Base-by-base conservation (phyloP, 2,113 vertebrate genomes). In the Arvicanthis niloticus region DNA sequence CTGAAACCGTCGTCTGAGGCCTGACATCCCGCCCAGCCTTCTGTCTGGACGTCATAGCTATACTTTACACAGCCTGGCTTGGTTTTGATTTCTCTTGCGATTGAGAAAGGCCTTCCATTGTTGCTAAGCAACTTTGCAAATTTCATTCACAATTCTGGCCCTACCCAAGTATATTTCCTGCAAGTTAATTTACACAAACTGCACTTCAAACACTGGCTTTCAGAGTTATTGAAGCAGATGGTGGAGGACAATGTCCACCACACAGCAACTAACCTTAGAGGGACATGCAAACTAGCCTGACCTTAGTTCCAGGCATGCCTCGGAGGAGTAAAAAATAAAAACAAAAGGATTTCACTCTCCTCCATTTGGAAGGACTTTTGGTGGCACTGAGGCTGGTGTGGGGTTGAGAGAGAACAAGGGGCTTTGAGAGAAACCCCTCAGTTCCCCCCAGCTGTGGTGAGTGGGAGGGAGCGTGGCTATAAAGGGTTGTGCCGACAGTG, bases 91-190 rank as follows among this genome's bases (percentile, higher is more conserved):
- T 93, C 92, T 96, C 93, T 91, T 53, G 84, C 76, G 58, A 80
- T 60, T 73, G 45, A 40, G 65, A 85, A 93, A 22, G 58, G 56
- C 84, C 82, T 93, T 84, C 77, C 81, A 86, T 95, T 95, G 75
- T 70, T 95, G 88, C 60, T 95, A 92, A 95, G 77, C 40, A 11
- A 91, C 86, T 93, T 65, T 92, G 82, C 85, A 96, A 88, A 95
- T 77, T 89, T 93, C 67, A 82, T 75, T 81, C 89, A 62, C 45
- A 86, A 82, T 84, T 72, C 73, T 92, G 58, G 48, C 81, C 76
- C 51, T 24, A 91, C 37, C 60, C 76, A 91, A 53, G 82, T 34
- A 9, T 60, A 51, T 6, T 90, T 96, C 93, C 95, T 93, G 87
- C 84, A 92, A 76, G 65, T 94, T 90, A 91, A 91, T 67, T 1